These are phyloP conservation scores for Ammodytes dubius DNA, from an alignment of 2,113 vertebrate genomes.

Conservation along the genomic window DNA sequence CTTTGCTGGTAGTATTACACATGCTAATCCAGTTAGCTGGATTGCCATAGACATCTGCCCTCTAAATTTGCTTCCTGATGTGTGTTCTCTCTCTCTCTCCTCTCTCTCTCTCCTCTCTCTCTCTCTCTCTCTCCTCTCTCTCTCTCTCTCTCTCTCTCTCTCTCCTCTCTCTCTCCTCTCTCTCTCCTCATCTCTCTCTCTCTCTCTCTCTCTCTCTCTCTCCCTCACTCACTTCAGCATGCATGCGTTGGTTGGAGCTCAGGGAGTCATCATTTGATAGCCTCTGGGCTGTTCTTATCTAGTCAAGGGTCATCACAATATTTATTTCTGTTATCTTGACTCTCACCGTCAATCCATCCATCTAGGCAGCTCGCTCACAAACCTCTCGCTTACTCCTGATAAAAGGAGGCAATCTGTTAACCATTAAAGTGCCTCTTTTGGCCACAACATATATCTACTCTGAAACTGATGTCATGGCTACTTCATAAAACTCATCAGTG, in stretches of 20 bases:
- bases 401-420: slow-evolving; percentile 16
- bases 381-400: slow-evolving; percentile 48
- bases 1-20: slow-evolving; percentile 70
- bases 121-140: too few species aligned
- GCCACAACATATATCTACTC: background rate
- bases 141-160: too few species aligned
- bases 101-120: too few species aligned
- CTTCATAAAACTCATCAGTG: too few species aligned
- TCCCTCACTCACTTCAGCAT: slow-evolving; percentile 34
- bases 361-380: slow-evolving; percentile 43
- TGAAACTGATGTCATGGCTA: too few species aligned
- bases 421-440: slow-evolving; percentile 22
- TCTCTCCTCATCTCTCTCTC: slow-evolving; percentile 8
- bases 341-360: slow-evolving; percentile 60
- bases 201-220: background rate
- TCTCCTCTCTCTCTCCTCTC: too few species aligned
- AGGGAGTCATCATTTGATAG: slow-evolving; percentile 76
- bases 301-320: slow-evolving; percentile 69
- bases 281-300: slow-evolving; percentile 67
- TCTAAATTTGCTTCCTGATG: slow-evolving; percentile 50
- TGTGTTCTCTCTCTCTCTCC: too few species aligned
- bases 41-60: slow-evolving; percentile 45
- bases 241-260: slow-evolving; percentile 46
- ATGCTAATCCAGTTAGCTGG: slow-evolving; percentile 73
- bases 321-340: slow-evolving; percentile 65